phyloP scores from a whole-genome alignment of 1,140 invertebrate species.

The Acromyrmex charruanus region DNA sequence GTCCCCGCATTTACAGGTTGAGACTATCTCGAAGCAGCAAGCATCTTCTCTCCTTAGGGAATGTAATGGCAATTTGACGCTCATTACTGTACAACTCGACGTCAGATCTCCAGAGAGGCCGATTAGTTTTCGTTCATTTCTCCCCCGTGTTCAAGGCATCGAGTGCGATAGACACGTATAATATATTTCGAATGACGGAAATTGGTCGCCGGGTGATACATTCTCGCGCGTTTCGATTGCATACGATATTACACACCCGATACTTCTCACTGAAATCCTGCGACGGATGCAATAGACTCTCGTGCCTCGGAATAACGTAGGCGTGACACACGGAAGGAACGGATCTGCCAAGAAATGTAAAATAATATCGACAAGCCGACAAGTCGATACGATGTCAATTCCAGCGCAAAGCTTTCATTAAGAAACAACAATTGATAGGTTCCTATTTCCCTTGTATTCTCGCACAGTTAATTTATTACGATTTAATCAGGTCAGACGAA shows the following conservation, averaged over 20 bases:
- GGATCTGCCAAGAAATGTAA: constrained; percentile 20
- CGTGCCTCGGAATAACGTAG: neutral
- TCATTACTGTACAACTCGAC: constrained; percentile 62
- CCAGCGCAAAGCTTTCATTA: neutral
- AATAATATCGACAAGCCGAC: constrained; percentile 44
- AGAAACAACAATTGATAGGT: neutral
- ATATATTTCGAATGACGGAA: constrained; percentile 34
- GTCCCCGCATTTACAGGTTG: neutral
- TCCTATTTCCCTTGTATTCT: neutral
- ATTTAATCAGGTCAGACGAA: constrained; percentile 31
- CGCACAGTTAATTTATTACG: constrained; percentile 25
- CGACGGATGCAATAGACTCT: constrained; percentile 1
- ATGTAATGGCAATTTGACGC: constrained; percentile 63
- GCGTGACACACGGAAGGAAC: constrained; percentile 17
- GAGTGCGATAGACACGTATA: constrained; percentile 43
- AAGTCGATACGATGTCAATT: neutral
- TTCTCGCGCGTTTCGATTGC: constrained; percentile 5
- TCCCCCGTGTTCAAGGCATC: neutral
- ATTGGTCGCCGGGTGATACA: constrained; percentile 11
- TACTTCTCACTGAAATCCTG: constrained; percentile 22
- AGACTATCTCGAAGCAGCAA: constrained; percentile 1
- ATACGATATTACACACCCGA: constrained; percentile 3
- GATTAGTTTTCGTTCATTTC: constrained; percentile 64
- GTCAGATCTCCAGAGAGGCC: constrained; percentile 46
- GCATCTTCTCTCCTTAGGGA: constrained; percentile 1